Conservation (phyloP, 2,888 invertebrate species). For the Xestia xanthographa region DNA sequence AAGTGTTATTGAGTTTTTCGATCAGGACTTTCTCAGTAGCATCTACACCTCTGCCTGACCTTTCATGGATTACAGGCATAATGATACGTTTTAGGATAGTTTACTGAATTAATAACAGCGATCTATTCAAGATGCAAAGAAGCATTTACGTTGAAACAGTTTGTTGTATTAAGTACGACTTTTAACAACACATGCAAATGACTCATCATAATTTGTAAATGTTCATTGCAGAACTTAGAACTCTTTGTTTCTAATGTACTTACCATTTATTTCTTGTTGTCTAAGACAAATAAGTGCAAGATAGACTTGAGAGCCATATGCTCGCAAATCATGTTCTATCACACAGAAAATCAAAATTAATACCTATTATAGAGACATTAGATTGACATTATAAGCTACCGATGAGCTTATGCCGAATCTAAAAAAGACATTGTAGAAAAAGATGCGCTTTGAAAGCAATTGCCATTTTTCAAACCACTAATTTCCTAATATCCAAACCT, state of each 20-base stretch:
- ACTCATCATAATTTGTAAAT: background rate
- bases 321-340: too few species aligned
- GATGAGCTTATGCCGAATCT: background rate
- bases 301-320: too few species aligned
- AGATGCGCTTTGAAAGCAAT: background rate
- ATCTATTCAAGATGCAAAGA: background rate
- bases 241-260: background rate
- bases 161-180: background rate
- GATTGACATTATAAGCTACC: too few species aligned
- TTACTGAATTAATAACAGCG: background rate
- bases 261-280: too few species aligned
- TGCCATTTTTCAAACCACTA: background rate
- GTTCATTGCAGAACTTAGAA: background rate
- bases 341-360: too few species aligned
- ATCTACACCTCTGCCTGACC: background rate
- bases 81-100: background rate
- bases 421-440: background rate
- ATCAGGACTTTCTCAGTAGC: too few species aligned
- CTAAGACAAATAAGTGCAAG: too few species aligned
- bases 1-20: too few species aligned
- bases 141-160: background rate
- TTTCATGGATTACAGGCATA: background rate
- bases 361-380: too few species aligned
- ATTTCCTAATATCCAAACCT: background rate
- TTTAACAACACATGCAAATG: too few species aligned